These are phyloP conservation scores for Coracias cyanogaster DNA, from an alignment of 2,797 vertebrate genomes.

Conservation along the genomic window DNA sequence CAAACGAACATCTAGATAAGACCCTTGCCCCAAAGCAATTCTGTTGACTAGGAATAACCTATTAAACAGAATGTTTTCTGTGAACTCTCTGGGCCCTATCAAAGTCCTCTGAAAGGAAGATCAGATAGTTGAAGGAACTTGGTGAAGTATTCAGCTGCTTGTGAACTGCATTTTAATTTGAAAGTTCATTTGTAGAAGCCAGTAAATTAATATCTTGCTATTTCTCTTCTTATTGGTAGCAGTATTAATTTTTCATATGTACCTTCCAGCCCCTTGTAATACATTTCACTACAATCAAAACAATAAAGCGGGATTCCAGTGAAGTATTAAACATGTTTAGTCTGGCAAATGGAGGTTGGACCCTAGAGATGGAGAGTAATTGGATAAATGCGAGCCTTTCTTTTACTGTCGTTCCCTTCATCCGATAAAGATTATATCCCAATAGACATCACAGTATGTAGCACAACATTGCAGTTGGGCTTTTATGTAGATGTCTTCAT, in stretches of 20 bases:
- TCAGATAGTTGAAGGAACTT: slow-evolving; percentile 16
- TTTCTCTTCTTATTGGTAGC: slow-evolving; percentile 40
- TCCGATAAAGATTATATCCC: slow-evolving; percentile 46
- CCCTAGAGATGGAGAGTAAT: slow-evolving; percentile 64
- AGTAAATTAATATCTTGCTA: slow-evolving; percentile 36
- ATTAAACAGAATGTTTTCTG: slow-evolving; percentile 28
- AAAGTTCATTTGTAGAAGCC: slow-evolving; percentile 39
- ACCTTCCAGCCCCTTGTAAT: slow-evolving; percentile 57
- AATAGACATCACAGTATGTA: slow-evolving; percentile 25
- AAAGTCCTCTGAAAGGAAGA: slow-evolving; percentile 35
- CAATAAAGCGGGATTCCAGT: slow-evolving; percentile 53
- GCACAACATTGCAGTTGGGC: neutral
- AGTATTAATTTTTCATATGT: slow-evolving; percentile 35
- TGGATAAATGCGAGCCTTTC: slow-evolving; percentile 52
- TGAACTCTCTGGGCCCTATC: slow-evolving; percentile 30
- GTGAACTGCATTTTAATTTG: slow-evolving; percentile 38
- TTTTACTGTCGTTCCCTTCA: slow-evolving; percentile 46
- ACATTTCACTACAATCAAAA: slow-evolving; percentile 60
- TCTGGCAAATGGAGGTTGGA: slow-evolving; percentile 62
- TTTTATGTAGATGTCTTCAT: slow-evolving; percentile 28
- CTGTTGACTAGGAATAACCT: neutral
- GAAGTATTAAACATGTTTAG: slow-evolving; percentile 66
- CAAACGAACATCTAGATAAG: neutral
- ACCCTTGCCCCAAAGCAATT: slow-evolving; percentile 8
- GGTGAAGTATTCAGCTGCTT: slow-evolving; percentile 30